These are phyloP conservation scores for Ischnura elegans DNA, from an alignment of 2,888 invertebrate genomes.

Conservation along the genomic window DNA sequence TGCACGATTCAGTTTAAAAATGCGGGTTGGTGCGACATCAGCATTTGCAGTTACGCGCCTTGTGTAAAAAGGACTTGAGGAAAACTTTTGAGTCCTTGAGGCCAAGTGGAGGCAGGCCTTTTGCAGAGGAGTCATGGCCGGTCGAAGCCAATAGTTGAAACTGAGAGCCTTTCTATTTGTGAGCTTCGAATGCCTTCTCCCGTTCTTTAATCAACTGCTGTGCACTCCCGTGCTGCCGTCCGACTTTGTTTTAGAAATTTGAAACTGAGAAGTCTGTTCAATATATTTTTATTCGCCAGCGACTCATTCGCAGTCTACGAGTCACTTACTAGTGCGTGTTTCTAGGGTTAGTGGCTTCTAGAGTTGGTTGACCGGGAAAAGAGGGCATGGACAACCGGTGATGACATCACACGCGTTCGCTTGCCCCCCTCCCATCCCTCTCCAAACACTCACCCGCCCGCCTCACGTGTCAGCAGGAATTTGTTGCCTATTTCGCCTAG, in stretches of 20 bases:
- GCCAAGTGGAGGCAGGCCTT: background rate
- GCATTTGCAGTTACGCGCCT: too few species aligned
- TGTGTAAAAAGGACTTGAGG: too few species aligned
- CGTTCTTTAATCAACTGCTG: background rate
- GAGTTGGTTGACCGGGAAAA: constrained; percentile 24
- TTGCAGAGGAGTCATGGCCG: background rate
- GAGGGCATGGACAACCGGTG: constrained; percentile 58
- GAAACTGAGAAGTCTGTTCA: background rate
- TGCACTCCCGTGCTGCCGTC: background rate
- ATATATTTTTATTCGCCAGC: background rate
- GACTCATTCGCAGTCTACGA: background rate
- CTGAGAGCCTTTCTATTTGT: background rate
- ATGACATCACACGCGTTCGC: constrained; percentile 40
- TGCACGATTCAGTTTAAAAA: too few species aligned
- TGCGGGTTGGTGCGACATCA: too few species aligned
- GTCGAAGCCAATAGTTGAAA: background rate
- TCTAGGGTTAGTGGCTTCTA: constrained; percentile 16
- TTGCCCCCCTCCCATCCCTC: background rate
- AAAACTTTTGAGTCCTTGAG: background rate
- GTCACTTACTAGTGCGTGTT: background rate
- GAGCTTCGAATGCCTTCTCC: background rate
- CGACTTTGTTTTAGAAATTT: background rate
- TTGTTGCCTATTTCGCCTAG: background rate
- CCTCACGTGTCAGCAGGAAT: background rate
- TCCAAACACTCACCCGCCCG: background rate